These are phyloP conservation scores for Leptinotarsa tumamoca DNA, from an alignment of 2,888 invertebrate genomes.

Conservation along the genomic window DNA sequence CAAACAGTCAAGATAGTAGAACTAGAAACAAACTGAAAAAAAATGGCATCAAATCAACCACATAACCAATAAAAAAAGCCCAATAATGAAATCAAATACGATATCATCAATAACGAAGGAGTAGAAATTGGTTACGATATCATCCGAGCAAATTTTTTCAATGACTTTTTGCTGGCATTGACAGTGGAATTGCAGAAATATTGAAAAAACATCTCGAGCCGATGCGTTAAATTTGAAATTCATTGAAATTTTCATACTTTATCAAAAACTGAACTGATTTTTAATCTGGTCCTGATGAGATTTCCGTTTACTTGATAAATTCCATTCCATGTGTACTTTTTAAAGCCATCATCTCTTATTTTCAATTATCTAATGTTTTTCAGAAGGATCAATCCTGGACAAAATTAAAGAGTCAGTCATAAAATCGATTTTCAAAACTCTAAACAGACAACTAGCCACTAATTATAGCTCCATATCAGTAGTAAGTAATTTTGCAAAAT, in stretches of 20 bases:
- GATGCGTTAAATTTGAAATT: not conserved
- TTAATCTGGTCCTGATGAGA: not conserved
- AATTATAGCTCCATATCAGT: not conserved
- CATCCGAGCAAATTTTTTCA: not conserved
- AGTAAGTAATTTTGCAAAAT: not conserved
- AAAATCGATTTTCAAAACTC: not conserved
- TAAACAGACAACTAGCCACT: not conserved
- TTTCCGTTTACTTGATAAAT: not conserved
- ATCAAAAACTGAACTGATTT: not conserved
- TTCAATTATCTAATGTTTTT: not conserved
- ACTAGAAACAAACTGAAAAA: not conserved
- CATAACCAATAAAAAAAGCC: not conserved
- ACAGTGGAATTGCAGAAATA: not conserved
- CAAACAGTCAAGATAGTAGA: not conserved
- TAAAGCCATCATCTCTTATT: not conserved
- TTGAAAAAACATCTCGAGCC: not conserved
- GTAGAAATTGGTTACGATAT: not conserved
- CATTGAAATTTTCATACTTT: not conserved
- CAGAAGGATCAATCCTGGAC: not conserved
- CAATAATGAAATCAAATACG: not conserved
- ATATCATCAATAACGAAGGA: not conserved
- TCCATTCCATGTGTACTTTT: not conserved
- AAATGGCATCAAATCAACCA: not conserved
- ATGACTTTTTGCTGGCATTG: not conserved
- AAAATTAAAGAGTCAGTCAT: not conserved